phyloP scores from a whole-genome alignment of 2,113 vertebrate species.

The Menidia beryllina region DNA sequence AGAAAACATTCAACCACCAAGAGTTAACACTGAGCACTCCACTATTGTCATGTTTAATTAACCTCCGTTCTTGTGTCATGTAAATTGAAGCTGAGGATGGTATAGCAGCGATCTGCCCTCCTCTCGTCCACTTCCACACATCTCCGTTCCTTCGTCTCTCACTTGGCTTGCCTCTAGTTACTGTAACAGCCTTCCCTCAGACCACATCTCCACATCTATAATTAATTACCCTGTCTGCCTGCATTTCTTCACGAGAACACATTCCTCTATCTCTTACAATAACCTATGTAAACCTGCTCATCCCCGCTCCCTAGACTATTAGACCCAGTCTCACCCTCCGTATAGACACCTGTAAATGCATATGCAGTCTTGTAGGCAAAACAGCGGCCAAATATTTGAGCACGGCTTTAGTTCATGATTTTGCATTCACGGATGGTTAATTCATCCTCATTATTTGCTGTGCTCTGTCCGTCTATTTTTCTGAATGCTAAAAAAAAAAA shows the following conservation, averaged over 20 bases:
- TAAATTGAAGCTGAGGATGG: constrained; percentile 75
- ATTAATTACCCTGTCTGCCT: constrained; percentile 79
- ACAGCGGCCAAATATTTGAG: constrained; percentile 42
- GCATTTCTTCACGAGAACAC: constrained; percentile 68
- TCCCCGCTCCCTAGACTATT: constrained; percentile 18
- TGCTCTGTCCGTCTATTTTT: background rate
- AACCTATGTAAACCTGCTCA: constrained; percentile 45
- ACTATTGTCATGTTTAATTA: constrained; percentile 78
- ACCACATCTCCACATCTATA: constrained; percentile 79
- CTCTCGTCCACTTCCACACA: constrained; percentile 35
- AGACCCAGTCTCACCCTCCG: constrained; percentile 33
- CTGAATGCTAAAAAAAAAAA: background rate
- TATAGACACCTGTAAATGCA: constrained; percentile 43
- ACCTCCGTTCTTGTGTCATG: constrained; percentile 66
- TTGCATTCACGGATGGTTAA: constrained; percentile 31
- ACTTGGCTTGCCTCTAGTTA: constrained; percentile 72
- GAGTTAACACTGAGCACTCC: constrained; percentile 65
- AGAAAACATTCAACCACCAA: constrained; percentile 53
- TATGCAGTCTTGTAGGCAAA: constrained; percentile 7
- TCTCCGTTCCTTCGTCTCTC: constrained; percentile 39
- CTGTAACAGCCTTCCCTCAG: constrained; percentile 73
- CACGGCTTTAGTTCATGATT: constrained; percentile 31
- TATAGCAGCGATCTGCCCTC: constrained; percentile 25
- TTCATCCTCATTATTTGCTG: constrained; percentile 9
- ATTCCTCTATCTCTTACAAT: constrained; percentile 58